A percentile compares a stretch with the other conserved stretches of the same genome.
Conservation (phyloP, 2,797 vertebrate species). For the Leptodactylus fallax region DNA sequence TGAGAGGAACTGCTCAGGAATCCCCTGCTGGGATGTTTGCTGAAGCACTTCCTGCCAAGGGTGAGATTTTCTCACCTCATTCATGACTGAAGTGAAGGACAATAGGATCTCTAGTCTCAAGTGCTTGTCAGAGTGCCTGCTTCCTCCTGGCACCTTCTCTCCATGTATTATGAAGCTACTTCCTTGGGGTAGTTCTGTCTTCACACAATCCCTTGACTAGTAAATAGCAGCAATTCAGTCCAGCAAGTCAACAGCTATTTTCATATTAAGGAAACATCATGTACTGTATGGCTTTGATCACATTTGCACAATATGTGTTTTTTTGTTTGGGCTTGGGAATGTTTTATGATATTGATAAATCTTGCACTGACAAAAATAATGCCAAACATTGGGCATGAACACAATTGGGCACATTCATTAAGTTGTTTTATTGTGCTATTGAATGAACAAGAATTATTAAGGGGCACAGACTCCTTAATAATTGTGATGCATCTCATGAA, state of each 20-base stretch:
- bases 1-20: constrained; percentile 22
- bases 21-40: constrained; percentile 51
- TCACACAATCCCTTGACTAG: not conserved
- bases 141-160: constrained; percentile 2
- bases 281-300: not conserved
- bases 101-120: constrained; percentile 28
- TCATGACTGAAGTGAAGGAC: constrained; percentile 14
- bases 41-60: constrained; percentile 32
- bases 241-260: not conserved
- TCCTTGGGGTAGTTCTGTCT: constrained; percentile 16
- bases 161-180: constrained; percentile 7
- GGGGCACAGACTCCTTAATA: too few relatives aligned
- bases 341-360: too few relatives aligned
- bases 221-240: constrained; percentile 2
- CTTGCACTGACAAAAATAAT: too few relatives aligned
- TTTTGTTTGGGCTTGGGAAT: too few relatives aligned
- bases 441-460: too few relatives aligned
- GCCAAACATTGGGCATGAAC: too few relatives aligned
- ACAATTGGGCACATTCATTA: too few relatives aligned
- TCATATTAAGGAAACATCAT: not conserved
- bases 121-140: constrained; percentile 30
- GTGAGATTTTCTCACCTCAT: constrained; percentile 44
- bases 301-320: not conserved
- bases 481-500: too few relatives aligned
- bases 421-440: too few relatives aligned